Evolutionary conservation across 2,113 vertebrate species (phyloP).

Genomic region (Onychorhynchus coronatus): DNA sequence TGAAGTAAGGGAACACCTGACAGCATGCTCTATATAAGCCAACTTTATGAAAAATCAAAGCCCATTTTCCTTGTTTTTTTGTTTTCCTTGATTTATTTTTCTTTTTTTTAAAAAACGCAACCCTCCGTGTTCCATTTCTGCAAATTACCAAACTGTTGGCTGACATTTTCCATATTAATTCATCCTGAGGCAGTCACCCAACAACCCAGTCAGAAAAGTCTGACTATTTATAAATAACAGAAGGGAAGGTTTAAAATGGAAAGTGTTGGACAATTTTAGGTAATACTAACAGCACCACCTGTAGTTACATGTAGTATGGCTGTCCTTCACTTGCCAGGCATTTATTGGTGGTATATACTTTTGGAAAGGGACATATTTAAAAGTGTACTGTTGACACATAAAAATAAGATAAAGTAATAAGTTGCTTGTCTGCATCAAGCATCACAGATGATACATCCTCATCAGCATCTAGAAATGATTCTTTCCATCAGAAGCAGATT

Average conservation of each 20-base stretch:
- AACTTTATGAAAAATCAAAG: neutral
- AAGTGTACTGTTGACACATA: neutral
- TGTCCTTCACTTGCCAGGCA: neutral
- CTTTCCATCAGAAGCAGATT: slow-evolving; percentile 60
- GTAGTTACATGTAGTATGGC: neutral
- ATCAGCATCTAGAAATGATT: slow-evolving; percentile 60
- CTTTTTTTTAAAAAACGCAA: neutral
- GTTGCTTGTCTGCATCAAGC: slow-evolving; percentile 68
- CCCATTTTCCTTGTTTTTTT: neutral
- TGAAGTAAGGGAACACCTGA: neutral
- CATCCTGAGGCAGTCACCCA: neutral
- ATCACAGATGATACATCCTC: slow-evolving; percentile 69
- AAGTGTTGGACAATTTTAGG: neutral
- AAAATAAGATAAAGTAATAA: slow-evolving; percentile 36
- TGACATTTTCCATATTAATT: slow-evolving; percentile 29
- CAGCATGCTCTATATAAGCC: neutral
- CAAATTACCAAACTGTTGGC: neutral
- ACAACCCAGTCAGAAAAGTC: neutral
- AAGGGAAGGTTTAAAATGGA: neutral
- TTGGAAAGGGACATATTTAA: neutral
- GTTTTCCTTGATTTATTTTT: neutral
- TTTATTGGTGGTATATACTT: neutral
- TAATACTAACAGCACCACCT: neutral
- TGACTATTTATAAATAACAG: neutral
- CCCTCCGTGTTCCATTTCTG: neutral